phyloP scores from a whole-genome alignment of 2,797 vertebrate genomes.

The Bovichtus diacanthus region DNA sequence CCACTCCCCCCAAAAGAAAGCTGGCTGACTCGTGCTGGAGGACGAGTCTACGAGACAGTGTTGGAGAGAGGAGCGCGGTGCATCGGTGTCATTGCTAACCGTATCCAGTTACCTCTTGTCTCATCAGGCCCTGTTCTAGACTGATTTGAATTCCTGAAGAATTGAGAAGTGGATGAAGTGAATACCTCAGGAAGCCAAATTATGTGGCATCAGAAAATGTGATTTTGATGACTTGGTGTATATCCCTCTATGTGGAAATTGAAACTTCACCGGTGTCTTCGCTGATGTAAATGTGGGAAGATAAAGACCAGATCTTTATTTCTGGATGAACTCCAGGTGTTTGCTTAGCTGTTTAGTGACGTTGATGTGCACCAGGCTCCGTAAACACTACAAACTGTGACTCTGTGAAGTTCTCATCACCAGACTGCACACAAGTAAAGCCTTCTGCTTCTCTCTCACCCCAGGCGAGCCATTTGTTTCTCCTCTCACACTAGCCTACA shows the following conservation, averaged over 20 bases:
- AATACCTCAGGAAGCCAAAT: not conserved
- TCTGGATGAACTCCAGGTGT: conserved; percentile 26
- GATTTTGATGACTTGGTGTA: not conserved
- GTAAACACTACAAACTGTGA: conserved; percentile 63
- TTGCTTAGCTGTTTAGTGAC: conserved; percentile 32
- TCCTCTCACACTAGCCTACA: conserved; percentile 51
- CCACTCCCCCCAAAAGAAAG: too few species aligned
- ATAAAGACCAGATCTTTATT: conserved; percentile 18
- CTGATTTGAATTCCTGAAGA: too few species aligned
- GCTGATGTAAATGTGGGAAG: not conserved
- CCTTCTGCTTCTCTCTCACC: conserved; percentile 72
- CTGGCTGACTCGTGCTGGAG: too few species aligned
- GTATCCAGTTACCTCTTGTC: too few species aligned
- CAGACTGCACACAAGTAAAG: conserved; percentile 66
- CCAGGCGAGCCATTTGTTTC: conserved; percentile 69
- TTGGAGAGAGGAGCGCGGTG: too few species aligned
- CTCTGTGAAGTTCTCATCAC: conserved; percentile 64
- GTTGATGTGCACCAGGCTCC: conserved; percentile 50
- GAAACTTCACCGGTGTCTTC: not conserved
- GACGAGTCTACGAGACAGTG: too few species aligned
- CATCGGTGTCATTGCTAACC: too few species aligned
- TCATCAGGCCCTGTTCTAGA: too few species aligned
- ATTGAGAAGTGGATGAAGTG: not conserved
- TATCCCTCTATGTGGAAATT: conserved; percentile 1
- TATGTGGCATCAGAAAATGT: not conserved